Base-by-base conservation (phyloP, 2,113 vertebrate genomes). In the Periophthalmodon schlosseri region DNA sequence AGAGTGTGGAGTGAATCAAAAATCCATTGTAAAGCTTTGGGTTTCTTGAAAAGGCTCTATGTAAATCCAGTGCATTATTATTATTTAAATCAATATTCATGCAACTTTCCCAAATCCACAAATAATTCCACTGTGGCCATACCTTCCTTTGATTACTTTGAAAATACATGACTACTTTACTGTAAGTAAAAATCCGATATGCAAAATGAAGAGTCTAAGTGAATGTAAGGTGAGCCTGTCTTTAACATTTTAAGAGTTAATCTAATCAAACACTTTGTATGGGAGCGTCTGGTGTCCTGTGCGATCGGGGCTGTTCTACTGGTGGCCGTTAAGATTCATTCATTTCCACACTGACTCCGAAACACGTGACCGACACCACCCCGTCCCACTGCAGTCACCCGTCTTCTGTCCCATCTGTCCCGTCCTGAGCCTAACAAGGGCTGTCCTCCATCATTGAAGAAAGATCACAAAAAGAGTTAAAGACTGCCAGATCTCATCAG, bases 381-480 rank as follows among this genome's bases (percentile, higher is more conserved):
- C 82, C 78, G 75, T 80, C 92, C 87, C 91, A 69, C 74, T 76
- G 72, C 58, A 78, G 85, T 77, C 80, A 77, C 70, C 89, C 84
- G 87, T 75, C 90, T 90, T 93, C 89, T 93, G 87, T 91, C 94
- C 94, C 95, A 95, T 94, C 95, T 95, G 95, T 78, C 93, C 57
- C 9, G 87, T 81, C 70, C 93, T 90, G 89, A 82, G 78, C 72
- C 89, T 91, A 93, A 94, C 91, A 91, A 93, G 92, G 83, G 87
- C 63, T 80, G 86, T 88, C 86, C 87, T 91, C 84, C 72, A 76
- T 74, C 85, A 75, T 75, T 44, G 39, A 44, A 44, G 39, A 44
- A 91, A 78, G 88, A 87, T 83, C 54, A 78, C 20, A 74, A 77
- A 81, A 75, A 84, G 87, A 85, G 85, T 90, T 90, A 87, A 89